These are phyloP conservation scores for Pseudochirops cupreus DNA, from an alignment of 2,797 vertebrate species.

Conservation along the genomic window DNA sequence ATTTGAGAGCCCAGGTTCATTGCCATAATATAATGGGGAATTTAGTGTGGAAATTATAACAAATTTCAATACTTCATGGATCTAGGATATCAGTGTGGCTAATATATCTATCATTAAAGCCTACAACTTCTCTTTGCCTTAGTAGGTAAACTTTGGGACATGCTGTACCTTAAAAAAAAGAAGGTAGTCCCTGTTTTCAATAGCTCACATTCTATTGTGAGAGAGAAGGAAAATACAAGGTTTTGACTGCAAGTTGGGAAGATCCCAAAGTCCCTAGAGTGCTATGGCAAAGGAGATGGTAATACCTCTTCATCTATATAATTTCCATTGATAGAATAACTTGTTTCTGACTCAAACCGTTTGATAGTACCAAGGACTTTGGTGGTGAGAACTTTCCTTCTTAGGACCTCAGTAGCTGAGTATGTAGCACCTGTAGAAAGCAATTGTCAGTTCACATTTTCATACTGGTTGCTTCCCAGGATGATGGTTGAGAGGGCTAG, in stretches of 20 bases:
- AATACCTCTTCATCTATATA: neutral
- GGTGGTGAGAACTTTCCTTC: neutral
- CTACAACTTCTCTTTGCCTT: neutral
- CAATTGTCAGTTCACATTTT: neutral
- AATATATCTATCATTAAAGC: neutral
- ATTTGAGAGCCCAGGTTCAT: neutral
- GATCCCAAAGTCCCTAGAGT: neutral
- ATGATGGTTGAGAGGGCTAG: neutral
- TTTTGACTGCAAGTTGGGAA: neutral
- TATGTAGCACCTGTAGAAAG: neutral
- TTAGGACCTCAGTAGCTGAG: neutral
- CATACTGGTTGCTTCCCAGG: neutral
- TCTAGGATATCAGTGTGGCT: neutral
- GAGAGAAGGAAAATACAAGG: neutral
- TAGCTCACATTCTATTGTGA: neutral
- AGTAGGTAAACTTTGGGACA: neutral
- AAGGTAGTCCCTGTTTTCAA: neutral
- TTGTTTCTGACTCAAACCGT: neutral
- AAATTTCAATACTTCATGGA: neutral
- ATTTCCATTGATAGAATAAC: neutral
- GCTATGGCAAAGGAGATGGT: neutral
- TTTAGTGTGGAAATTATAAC: neutral
- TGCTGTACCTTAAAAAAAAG: neutral
- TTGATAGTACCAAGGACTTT: neutral
- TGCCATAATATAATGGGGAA: neutral